Evolutionary conservation across 2,113 vertebrate species (phyloP).

Genomic region (Silurus asotus): DNA sequence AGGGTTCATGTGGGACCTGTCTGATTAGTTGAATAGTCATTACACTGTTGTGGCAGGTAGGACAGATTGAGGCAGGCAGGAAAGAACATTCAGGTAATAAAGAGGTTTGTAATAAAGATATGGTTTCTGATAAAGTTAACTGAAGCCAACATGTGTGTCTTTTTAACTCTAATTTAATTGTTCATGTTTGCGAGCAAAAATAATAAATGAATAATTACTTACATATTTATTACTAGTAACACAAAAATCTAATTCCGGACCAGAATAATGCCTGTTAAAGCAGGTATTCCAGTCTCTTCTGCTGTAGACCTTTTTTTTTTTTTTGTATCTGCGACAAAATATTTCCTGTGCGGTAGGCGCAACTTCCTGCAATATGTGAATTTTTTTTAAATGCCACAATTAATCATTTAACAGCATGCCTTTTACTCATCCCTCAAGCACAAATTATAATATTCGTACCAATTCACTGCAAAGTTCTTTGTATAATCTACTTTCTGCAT

Average conservation of each 20-base stretch:
- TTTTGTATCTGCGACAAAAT: neutral
- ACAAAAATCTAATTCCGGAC: neutral
- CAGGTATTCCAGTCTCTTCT: neutral
- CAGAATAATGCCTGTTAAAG: neutral
- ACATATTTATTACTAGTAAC: neutral
- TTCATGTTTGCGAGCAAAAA: neutral
- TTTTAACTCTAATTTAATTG: neutral
- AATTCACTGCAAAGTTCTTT: neutral
- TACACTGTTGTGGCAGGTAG: slow-evolving; percentile 11
- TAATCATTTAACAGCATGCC: neutral
- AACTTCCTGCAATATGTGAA: neutral
- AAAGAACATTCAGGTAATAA: neutral
- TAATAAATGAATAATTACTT: neutral
- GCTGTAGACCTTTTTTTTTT: neutral
- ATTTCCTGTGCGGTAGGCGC: neutral
- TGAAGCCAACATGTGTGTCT: neutral
- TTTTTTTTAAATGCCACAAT: neutral
- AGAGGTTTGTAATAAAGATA: slow-evolving; percentile 21
- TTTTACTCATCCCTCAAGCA: neutral
- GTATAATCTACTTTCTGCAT: neutral
- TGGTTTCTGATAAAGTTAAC: neutral
- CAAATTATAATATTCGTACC: neutral
- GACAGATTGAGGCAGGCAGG: neutral
- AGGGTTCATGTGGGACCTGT: slow-evolving; percentile 21
- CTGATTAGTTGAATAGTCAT: slow-evolving; percentile 29